A percentile compares a stretch with the other conserved stretches of the same genome.
phyloP scores from a whole-genome alignment of 2,797 vertebrate genomes.

The Tragopan temminckii region DNA sequence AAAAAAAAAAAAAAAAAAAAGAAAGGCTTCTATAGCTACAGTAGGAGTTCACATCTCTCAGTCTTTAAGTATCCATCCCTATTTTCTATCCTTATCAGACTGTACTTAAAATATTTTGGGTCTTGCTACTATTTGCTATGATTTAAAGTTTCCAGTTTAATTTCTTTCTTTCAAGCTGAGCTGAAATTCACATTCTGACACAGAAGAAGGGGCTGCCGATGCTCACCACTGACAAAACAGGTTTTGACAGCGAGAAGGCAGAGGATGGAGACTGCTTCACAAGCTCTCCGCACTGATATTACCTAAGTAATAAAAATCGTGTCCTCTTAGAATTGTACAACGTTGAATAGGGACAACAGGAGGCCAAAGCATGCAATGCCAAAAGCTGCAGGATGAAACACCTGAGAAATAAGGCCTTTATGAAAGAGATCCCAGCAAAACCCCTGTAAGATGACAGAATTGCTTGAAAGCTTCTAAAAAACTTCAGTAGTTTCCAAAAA shows the following conservation, averaged over 20 bases:
- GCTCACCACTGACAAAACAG: background rate
- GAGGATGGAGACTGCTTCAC: background rate
- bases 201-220: background rate
- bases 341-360: background rate
- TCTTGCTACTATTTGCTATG: background rate
- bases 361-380: background rate
- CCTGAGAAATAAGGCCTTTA: background rate
- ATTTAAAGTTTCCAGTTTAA: background rate
- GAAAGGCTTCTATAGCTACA: background rate
- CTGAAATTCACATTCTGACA: background rate
- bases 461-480: background rate
- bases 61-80: background rate
- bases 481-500: background rate
- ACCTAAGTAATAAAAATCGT: background rate
- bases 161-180: background rate
- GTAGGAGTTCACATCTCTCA: background rate
- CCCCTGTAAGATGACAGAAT: background rate
- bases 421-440: background rate
- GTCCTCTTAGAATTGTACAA: background rate
- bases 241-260: background rate
- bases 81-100: background rate
- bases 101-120: background rate
- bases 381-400: conserved; percentile 8
- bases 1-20: background rate
- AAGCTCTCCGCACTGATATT: background rate